These are phyloP conservation scores for Urocynchramus pylzowi DNA, from an alignment of 2,113 vertebrate species.

Conservation along the genomic window DNA sequence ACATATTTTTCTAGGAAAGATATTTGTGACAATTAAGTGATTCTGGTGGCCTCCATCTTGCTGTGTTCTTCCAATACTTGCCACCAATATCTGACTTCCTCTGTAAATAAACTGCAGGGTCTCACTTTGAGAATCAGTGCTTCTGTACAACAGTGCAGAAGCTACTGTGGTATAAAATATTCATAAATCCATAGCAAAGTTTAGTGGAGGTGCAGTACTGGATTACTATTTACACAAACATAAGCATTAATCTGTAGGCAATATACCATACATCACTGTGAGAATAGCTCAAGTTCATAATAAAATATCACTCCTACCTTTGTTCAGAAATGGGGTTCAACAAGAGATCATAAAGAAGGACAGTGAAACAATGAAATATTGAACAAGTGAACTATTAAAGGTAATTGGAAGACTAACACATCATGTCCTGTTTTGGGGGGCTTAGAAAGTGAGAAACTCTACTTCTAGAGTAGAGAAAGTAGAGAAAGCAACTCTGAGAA, in stretches of 20 bases:
- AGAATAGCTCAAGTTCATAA: not conserved
- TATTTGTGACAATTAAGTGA: not conserved
- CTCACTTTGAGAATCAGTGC: not conserved
- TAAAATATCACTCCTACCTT: not conserved
- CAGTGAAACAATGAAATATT: not conserved
- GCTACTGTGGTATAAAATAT: not conserved
- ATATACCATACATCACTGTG: not conserved
- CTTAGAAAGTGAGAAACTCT: not conserved
- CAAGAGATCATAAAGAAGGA: not conserved
- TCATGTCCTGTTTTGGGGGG: not conserved
- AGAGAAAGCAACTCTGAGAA: no score
- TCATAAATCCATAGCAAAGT: not conserved
- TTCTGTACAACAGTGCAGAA: not conserved
- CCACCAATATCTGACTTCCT: not conserved
- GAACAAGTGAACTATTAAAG: not conserved
- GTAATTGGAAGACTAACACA: not conserved
- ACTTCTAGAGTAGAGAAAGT: not conserved
- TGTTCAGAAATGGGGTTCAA: not conserved
- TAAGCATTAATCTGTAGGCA: not conserved
- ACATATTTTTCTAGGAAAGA: not conserved
- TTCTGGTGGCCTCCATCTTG: not conserved
- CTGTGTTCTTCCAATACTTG: not conserved
- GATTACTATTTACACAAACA: constrained; percentile 3
- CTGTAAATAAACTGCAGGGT: not conserved
- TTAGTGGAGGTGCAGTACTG: not conserved